phyloP scores from a whole-genome alignment of 2,797 vertebrate genomes.

The Hemibagrus guttatus region DNA sequence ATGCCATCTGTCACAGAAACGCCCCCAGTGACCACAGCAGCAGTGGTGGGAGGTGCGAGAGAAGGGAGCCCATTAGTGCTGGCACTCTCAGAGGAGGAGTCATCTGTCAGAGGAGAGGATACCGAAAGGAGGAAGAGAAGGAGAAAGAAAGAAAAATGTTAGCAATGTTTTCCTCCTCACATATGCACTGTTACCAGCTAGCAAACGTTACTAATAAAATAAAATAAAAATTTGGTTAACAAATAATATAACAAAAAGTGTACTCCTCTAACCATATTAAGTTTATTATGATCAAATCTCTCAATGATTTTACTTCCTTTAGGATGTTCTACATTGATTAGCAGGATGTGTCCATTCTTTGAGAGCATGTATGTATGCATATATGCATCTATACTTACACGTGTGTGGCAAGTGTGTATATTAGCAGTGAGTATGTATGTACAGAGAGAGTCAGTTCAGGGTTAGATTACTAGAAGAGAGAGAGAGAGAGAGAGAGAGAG shows the following conservation, averaged over 20 bases:
- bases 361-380: not conserved
- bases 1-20: slow-evolving; percentile 72
- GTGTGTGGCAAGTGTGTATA: slow-evolving; percentile 34
- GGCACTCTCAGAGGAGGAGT: slow-evolving; percentile 90
- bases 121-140: slow-evolving; percentile 3
- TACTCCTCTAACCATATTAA: not conserved
- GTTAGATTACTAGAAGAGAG: slow-evolving; percentile 58
- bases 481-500: not conserved
- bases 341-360: not conserved
- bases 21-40: slow-evolving; percentile 78
- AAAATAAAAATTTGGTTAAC: not conserved
- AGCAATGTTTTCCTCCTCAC: not conserved
- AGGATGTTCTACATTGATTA: not conserved
- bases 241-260: slow-evolving; percentile 2
- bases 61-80: slow-evolving; percentile 86
- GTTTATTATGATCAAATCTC: not conserved
- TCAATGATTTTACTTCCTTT: not conserved
- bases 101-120: slow-evolving; percentile 73
- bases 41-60: slow-evolving; percentile 85
- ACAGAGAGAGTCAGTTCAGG: slow-evolving; percentile 66
- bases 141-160: slow-evolving; percentile 13
- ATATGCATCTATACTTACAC: slow-evolving; percentile 38
- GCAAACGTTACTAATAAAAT: not conserved
- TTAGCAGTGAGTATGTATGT: slow-evolving; percentile 47
- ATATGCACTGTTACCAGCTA: not conserved